Conservation (phyloP, 2,113 vertebrate genomes). For the Diadophis punctatus region DNA sequence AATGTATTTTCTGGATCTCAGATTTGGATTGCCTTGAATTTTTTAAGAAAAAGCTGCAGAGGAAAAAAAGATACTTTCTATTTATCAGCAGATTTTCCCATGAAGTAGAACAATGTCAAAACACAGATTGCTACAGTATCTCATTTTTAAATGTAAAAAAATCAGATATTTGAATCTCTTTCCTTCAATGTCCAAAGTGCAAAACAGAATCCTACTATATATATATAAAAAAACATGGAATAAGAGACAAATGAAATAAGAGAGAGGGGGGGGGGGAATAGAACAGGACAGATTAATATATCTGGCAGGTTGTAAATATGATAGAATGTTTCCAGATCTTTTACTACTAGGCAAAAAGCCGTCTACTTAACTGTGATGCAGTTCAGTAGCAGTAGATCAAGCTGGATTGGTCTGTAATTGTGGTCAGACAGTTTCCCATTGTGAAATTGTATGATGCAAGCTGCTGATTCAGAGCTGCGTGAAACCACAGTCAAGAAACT, state of each 20-base stretch:
- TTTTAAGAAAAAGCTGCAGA: neutral
- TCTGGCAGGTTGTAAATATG: neutral
- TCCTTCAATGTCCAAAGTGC: too few species aligned
- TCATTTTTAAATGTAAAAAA: too few species aligned
- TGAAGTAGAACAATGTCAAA: neutral
- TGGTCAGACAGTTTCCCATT: constrained; percentile 4
- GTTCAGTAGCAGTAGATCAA: neutral
- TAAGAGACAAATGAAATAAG: neutral
- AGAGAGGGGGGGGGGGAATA: neutral
- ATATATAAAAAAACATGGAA: neutral
- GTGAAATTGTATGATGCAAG: neutral
- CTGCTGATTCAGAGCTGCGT: neutral
- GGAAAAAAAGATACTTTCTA: neutral
- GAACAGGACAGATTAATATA: neutral
- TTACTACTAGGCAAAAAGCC: neutral
- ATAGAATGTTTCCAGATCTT: neutral
- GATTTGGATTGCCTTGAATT: neutral
- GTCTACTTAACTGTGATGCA: neutral
- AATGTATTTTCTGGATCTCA: neutral
- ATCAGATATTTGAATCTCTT: too few species aligned
- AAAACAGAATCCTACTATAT: too few species aligned
- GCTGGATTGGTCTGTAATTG: neutral
- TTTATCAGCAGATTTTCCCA: neutral
- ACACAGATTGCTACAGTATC: too few species aligned
- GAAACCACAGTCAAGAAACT: constrained; percentile 34